Conservation (phyloP, 2,113 vertebrate genomes). For the Eolophus roseicapilla region DNA sequence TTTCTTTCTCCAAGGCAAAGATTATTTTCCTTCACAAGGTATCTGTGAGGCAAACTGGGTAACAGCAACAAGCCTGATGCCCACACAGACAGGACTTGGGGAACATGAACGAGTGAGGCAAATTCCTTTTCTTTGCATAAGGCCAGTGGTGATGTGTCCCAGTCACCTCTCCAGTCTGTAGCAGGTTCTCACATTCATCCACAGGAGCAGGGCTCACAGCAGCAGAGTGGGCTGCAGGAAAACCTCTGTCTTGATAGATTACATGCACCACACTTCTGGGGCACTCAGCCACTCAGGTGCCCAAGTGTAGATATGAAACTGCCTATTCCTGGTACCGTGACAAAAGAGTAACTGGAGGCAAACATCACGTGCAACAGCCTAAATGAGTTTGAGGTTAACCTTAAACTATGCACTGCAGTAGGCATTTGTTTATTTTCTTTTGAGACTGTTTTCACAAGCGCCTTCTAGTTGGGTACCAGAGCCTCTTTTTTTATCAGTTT, state of each 20-base stretch:
- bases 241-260: background rate
- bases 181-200: background rate
- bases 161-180: background rate
- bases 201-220: background rate
- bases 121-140: background rate
- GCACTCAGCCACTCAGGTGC: background rate
- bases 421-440: background rate
- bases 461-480: background rate
- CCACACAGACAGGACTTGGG: background rate
- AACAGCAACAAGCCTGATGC: background rate
- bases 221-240: background rate
- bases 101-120: background rate
- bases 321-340: background rate
- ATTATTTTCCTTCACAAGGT: background rate
- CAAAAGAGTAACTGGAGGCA: background rate
- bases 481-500: background rate
- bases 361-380: background rate
- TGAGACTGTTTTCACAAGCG: background rate
- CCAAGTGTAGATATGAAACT: background rate
- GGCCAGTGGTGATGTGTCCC: too few species aligned
- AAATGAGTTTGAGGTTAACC: background rate
- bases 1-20: background rate
- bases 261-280: background rate
- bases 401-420: background rate
- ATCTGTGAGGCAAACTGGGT: background rate